These are phyloP conservation scores for Drosophila nikananu DNA, from an alignment of 1,140 invertebrate species.

Conservation along the genomic window DNA sequence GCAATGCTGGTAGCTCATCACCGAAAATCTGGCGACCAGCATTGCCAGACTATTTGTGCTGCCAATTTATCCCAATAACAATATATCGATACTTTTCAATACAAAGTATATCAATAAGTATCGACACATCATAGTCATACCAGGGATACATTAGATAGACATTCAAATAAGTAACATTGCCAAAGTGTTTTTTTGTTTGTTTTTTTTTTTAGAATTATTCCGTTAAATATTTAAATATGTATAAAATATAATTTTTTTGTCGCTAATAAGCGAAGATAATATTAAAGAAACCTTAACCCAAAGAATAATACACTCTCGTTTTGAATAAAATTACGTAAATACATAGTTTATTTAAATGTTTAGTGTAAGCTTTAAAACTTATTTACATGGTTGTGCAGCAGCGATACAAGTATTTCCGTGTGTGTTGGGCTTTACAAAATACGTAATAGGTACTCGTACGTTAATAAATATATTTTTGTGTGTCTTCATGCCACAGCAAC, in stretches of 20 bases:
- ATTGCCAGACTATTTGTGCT: too few species aligned
- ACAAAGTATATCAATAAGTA: not conserved
- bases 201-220: too few species aligned
- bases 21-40: too few species aligned
- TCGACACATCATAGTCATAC: not conserved
- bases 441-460: slow-evolving; percentile 62
- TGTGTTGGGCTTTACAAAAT: slow-evolving; percentile 61
- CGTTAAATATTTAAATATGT: too few species aligned
- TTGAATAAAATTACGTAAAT: slow-evolving; percentile 67
- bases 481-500: slow-evolving; percentile 50
- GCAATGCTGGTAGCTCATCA: too few species aligned
- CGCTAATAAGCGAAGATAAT: not conserved
- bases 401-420: slow-evolving; percentile 63
- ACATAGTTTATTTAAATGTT: slow-evolving; percentile 66
- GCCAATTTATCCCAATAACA: too few species aligned
- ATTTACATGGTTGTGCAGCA: slow-evolving; percentile 78
- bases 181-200: too few species aligned
- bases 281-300: not conserved
- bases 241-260: too few species aligned
- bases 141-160: too few species aligned
- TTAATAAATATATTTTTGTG: slow-evolving; percentile 52
- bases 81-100: too few species aligned
- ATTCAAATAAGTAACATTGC: too few species aligned
- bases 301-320: not conserved
- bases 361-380: slow-evolving; percentile 71